A percentile compares a stretch with the other conserved stretches of the same genome.
These are phyloP conservation scores for Tragelaphus strepsiceros DNA, from an alignment of 2,113 vertebrate species.

Conservation along the genomic window DNA sequence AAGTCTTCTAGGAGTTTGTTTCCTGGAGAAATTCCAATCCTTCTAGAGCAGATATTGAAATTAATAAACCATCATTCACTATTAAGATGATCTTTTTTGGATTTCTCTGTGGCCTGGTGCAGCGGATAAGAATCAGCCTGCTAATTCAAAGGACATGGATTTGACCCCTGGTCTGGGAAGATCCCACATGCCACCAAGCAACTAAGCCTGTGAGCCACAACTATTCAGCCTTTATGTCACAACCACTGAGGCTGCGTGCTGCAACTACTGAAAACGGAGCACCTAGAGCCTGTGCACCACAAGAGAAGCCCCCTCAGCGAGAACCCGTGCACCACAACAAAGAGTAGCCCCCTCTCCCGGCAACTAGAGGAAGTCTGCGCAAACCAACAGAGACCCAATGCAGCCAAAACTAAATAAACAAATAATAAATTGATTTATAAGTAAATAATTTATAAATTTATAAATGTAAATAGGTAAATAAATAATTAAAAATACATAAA, in stretches of 20 bases:
- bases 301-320: neutral
- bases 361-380: neutral
- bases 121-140: neutral
- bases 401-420: neutral
- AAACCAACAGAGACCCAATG: neutral
- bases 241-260: neutral
- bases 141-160: neutral
- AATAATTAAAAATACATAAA: neutral
- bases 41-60: neutral
- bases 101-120: neutral
- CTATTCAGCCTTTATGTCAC: neutral
- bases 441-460: neutral
- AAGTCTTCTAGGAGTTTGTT: neutral
- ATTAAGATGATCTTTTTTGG: neutral
- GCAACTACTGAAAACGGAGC: too few species aligned
- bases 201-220: neutral
- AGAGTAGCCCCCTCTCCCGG: rapidly evolving
- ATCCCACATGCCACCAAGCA: neutral
- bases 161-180: neutral
- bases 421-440: neutral
- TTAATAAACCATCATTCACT: neutral
- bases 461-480: neutral
- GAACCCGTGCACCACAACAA: neutral
- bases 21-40: neutral
- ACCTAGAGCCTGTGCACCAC: neutral